Conservation (phyloP, 2,888 invertebrate species). For the Caenorhabditis drosophilae region DNA sequence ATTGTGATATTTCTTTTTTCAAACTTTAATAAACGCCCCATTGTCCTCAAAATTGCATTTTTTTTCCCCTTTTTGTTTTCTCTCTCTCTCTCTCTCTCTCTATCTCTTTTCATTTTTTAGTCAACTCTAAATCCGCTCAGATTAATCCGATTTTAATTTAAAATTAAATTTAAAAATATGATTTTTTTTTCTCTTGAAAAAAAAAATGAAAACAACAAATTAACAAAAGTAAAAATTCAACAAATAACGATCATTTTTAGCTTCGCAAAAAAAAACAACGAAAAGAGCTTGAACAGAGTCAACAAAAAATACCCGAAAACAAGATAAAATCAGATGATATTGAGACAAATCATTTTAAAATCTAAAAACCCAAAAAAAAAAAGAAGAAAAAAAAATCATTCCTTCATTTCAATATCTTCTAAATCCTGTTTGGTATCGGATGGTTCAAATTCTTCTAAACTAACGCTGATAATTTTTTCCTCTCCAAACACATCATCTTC, state of each 20-base stretch:
- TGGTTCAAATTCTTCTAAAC: conserved; percentile 16
- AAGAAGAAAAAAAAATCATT: background rate
- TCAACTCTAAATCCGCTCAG: no score
- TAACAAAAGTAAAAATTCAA: no score
- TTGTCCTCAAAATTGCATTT: no score
- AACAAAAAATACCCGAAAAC: no score
- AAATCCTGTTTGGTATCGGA: no score
- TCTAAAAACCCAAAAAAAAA: background rate
- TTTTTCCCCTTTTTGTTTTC: no score
- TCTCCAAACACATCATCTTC: conserved; percentile 49
- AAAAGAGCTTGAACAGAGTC: no score
- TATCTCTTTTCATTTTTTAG: no score
- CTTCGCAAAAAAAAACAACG: background rate
- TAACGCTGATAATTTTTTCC: conserved; percentile 29
- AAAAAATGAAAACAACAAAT: background rate
- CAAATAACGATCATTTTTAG: background rate
- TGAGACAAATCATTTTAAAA: background rate
- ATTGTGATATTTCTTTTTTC: conserved; percentile 1
- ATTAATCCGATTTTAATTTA: background rate
- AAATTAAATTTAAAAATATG: background rate
- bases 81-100: no score
- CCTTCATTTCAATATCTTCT: background rate
- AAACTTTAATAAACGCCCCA: no score
- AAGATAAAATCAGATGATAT: no score
- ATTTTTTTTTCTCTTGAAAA: background rate